A percentile compares a stretch with the other conserved stretches of the same genome.
phyloP scores from a whole-genome alignment of 2,797 vertebrate species.

The Poecilia picta region DNA sequence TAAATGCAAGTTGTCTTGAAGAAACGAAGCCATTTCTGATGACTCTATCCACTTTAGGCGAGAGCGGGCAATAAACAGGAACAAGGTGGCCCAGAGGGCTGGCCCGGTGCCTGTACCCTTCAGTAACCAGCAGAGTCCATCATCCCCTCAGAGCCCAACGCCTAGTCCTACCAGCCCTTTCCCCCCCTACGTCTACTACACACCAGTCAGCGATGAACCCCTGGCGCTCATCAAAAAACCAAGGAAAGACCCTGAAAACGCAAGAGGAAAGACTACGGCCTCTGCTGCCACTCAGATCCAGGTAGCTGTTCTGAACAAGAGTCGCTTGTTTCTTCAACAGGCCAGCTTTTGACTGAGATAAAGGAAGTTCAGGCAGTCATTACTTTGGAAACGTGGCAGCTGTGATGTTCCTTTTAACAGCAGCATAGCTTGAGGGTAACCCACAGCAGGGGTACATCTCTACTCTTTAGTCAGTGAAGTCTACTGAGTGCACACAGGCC shows the following conservation, averaged over 20 bases:
- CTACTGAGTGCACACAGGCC: conserved; percentile 66
- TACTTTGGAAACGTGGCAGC: conserved; percentile 6
- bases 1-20: not conserved
- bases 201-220: conserved; percentile 81
- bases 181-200: conserved; percentile 73
- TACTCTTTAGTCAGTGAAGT: conserved; percentile 54
- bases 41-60: conserved; percentile 65
- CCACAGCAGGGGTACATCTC: conserved; percentile 49
- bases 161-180: conserved; percentile 75
- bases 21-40: conserved; percentile 6
- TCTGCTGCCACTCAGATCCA: conserved; percentile 70
- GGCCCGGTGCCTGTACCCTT: conserved; percentile 35
- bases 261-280: conserved; percentile 64
- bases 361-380: not conserved
- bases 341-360: conserved; percentile 2
- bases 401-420: conserved; percentile 43
- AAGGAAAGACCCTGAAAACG: conserved; percentile 69
- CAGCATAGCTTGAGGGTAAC: conserved; percentile 64
- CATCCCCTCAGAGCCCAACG: conserved; percentile 77
- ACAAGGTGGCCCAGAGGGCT: conserved; percentile 63
- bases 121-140: conserved; percentile 73
- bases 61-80: conserved; percentile 77
- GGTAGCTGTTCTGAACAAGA: conserved; percentile 55
- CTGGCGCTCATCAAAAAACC: conserved; percentile 86
- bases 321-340: not conserved